Conservation (phyloP, 1,140 invertebrate genomes). For the Cydia fagiglandana region DNA sequence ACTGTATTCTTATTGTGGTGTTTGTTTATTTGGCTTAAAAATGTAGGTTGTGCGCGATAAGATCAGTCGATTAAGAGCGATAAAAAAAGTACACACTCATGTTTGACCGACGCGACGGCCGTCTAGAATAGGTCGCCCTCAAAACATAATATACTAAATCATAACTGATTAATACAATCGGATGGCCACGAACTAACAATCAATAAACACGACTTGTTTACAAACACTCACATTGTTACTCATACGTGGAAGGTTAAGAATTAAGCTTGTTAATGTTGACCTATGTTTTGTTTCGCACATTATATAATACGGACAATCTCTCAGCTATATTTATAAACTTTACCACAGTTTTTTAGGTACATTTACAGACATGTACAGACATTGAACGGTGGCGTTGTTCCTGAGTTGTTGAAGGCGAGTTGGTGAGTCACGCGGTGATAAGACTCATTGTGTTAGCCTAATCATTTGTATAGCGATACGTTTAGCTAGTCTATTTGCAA, state of each 20-base stretch:
- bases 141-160: not conserved
- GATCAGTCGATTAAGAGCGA: conserved; percentile 9
- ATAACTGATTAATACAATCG: not conserved
- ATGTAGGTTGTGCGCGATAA: not conserved
- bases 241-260: not conserved
- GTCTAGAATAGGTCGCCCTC: not conserved
- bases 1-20: not conserved
- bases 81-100: not conserved
- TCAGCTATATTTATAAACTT: conserved; percentile 2
- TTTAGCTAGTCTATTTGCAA: conserved; percentile 25
- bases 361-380: not conserved
- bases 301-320: conserved; percentile 6
- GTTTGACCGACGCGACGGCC: not conserved
- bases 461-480: conserved; percentile 26
- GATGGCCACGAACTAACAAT: not conserved
- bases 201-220: conserved; percentile 6
- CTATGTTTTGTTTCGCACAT: not conserved
- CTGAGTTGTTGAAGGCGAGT: not conserved
- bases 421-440: conserved; percentile 26
- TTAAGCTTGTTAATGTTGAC: not conserved
- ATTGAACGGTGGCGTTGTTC: not conserved
- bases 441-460: conserved; percentile 29
- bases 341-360: not conserved
- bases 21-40: not conserved
- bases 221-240: not conserved